phyloP scores from a whole-genome alignment of 2,888 invertebrate species.

The Drosophila dives region DNA sequence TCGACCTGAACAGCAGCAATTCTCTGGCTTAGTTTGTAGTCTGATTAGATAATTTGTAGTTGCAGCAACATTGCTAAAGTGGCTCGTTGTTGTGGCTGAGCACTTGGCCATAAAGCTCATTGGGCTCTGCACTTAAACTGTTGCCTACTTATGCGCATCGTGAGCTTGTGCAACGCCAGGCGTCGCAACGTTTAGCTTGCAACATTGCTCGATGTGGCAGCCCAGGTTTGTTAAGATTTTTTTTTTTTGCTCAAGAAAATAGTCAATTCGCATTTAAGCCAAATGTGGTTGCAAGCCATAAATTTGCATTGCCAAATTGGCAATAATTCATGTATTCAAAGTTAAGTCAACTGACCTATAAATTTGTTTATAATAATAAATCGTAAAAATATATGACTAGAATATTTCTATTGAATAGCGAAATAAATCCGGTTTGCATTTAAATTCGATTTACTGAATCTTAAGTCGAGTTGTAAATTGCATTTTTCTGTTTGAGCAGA shows the following conservation, averaged over 20 bases:
- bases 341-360: not conserved
- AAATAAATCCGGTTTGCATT: not conserved
- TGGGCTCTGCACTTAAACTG: constrained; percentile 53
- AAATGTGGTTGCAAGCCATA: not conserved
- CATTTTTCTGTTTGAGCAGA: constrained; percentile 18
- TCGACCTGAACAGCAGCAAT: constrained; percentile 1
- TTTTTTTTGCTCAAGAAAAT: not conserved
- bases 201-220: not conserved
- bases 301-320: not conserved
- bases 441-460: not conserved
- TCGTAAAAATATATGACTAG: not conserved
- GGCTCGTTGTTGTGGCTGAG: constrained; percentile 20
- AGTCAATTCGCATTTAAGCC: not conserved
- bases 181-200: not conserved
- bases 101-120: constrained; percentile 50
- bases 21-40: constrained; percentile 43
- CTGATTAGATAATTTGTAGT: constrained; percentile 52
- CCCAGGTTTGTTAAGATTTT: not conserved
- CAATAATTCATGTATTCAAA: not conserved
- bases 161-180: constrained; percentile 9
- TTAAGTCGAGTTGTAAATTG: constrained; percentile 20
- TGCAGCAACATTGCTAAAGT: constrained; percentile 47
- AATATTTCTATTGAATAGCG: constrained; percentile 1
- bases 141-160: constrained; percentile 60
- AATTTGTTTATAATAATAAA: not conserved